Conservation (phyloP, 2,797 vertebrate species). For the Moxostoma hubbsi region DNA sequence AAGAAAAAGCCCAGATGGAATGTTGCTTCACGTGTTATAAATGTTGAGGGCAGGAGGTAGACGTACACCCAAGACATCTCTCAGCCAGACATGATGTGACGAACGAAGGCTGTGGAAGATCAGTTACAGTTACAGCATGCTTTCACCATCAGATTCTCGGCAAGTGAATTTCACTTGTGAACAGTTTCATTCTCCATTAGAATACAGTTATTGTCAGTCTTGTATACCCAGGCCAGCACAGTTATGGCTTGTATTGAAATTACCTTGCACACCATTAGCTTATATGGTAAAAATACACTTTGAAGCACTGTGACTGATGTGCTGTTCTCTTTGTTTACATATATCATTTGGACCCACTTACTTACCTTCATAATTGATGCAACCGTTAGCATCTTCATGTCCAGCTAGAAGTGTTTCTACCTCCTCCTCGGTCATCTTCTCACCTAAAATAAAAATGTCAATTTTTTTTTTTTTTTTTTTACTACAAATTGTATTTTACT, state of each 20-base stretch:
- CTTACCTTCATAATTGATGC: constrained; percentile 96
- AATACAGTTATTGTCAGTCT: neutral
- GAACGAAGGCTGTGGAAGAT: constrained; percentile 90
- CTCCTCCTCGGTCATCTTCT: constrained; percentile 96
- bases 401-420: constrained; percentile 91
- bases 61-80: constrained; percentile 75
- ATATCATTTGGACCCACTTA: neutral
- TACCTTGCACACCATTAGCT: too few species aligned
- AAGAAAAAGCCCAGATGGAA: constrained; percentile 69
- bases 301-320: neutral
- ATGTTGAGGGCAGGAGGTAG: constrained; percentile 66
- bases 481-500: neutral
- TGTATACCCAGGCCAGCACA: neutral
- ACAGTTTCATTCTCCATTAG: neutral
- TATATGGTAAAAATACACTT: neutral
- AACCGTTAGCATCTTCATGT: constrained; percentile 94
- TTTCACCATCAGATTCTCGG: constrained; percentile 6
- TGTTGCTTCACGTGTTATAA: constrained; percentile 69
- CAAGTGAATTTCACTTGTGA: neutral
- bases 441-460: constrained; percentile 73
- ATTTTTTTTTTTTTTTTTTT: neutral
- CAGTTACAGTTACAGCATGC: constrained; percentile 45
- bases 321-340: neutral
- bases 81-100: constrained; percentile 95
- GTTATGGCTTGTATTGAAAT: neutral